Conservation (phyloP, 2,113 vertebrate species). For the Cnemophilus loriae region DNA sequence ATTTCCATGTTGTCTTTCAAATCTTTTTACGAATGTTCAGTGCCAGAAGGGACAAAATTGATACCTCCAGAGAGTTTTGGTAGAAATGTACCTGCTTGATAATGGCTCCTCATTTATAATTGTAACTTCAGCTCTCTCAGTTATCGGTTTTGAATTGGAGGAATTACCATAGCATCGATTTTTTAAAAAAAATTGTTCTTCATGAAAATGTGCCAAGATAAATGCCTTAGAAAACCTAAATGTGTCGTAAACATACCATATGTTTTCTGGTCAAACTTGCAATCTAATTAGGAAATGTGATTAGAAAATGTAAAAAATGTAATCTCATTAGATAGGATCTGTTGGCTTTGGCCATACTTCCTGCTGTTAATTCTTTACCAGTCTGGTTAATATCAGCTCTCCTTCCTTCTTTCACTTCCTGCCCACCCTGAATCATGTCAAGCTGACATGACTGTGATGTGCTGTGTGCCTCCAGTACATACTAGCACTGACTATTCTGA, state of each 20-base stretch:
- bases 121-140: not conserved
- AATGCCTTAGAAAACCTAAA: not conserved
- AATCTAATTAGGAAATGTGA: constrained; percentile 28
- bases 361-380: constrained; percentile 23
- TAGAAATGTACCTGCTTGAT: not conserved
- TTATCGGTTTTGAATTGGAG: not conserved
- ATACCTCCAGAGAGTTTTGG: not conserved
- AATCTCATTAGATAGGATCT: constrained; percentile 34
- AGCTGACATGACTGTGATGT: not conserved
- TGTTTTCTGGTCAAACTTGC: not conserved
- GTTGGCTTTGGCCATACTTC: constrained; percentile 13
- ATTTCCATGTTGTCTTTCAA: not conserved
- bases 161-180: not conserved
- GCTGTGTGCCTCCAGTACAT: not conserved
- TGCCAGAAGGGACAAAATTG: not conserved
- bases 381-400: constrained; percentile 34
- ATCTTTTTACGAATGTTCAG: not conserved
- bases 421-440: not conserved
- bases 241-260: not conserved
- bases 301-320: constrained; percentile 45
- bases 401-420: not conserved
- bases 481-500: not conserved
- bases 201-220: not conserved
- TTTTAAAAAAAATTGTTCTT: not conserved
- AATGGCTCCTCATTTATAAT: not conserved